These are phyloP conservation scores for Chymomyza fuscimana DNA, from an alignment of 2,888 invertebrate genomes.

Conservation along the genomic window DNA sequence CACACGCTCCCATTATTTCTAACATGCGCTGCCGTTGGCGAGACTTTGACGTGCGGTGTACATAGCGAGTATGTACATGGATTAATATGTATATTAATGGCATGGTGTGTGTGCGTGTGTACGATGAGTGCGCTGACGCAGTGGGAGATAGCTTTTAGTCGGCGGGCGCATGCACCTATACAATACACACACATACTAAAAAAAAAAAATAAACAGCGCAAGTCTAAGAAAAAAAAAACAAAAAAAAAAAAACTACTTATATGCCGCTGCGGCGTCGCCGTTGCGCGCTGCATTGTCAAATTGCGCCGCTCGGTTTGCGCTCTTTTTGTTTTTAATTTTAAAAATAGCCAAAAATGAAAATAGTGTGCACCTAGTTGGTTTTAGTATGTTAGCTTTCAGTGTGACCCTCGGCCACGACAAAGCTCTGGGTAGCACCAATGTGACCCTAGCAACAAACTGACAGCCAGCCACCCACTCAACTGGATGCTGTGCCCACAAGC, in stretches of 20 bases:
- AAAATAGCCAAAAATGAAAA: neutral
- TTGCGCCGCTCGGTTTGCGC: neutral
- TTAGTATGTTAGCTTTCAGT: neutral
- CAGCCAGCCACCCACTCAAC: too few species aligned
- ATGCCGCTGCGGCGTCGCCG: neutral
- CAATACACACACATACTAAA: neutral
- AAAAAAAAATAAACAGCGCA: neutral
- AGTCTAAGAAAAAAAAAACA: neutral
- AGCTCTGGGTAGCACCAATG: too few species aligned
- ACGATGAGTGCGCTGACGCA: conserved; percentile 61
- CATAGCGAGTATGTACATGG: neutral
- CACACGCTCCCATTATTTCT: neutral
- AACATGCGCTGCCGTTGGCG: neutral
- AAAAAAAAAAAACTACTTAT: neutral
- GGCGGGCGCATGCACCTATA: conserved; percentile 51
- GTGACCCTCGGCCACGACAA: neutral
- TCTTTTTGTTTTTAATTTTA: neutral
- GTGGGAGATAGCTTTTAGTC: conserved; percentile 57
- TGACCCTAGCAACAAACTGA: too few species aligned
- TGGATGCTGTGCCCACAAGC: neutral
- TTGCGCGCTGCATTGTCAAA: neutral
- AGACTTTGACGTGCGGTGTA: neutral
- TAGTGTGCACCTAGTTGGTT: neutral
- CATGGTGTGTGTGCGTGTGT: conserved; percentile 27
- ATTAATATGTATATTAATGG: too few species aligned